Conservation (phyloP, 2,888 invertebrate genomes). For the Drosophila neotestacea region DNA sequence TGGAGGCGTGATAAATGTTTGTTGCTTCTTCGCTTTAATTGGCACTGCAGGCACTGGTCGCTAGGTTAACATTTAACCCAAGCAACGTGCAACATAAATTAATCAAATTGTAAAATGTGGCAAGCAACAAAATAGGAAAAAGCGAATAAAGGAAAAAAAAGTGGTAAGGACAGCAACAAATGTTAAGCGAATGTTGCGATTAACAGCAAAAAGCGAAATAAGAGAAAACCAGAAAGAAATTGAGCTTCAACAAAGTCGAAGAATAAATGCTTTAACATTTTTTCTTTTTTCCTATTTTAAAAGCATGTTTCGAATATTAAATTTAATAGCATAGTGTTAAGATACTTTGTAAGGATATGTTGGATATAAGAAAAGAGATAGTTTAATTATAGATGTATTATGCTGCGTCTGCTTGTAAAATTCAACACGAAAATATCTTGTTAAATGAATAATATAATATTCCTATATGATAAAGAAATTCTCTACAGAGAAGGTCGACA, state of each 20-base stretch:
- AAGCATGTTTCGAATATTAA: too few species aligned
- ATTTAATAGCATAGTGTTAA: too few species aligned
- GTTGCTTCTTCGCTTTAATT: conserved; percentile 48
- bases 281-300: too few species aligned
- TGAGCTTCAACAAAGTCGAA: neutral
- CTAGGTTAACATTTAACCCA: conserved; percentile 36
- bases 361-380: too few species aligned
- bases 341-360: too few species aligned
- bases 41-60: conserved; percentile 45
- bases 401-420: too few species aligned
- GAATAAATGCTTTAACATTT: conserved; percentile 1
- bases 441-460: too few species aligned
- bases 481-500: too few species aligned
- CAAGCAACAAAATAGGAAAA: conserved; percentile 20
- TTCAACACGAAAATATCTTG: too few species aligned
- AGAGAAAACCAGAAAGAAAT: neutral
- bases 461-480: too few species aligned
- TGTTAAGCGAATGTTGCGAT: conserved; percentile 36
- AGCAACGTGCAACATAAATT: conserved; percentile 69
- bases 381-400: too few species aligned
- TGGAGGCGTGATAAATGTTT: conserved; percentile 20
- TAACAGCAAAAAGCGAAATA: conserved; percentile 4
- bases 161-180: conserved; percentile 38
- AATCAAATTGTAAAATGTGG: conserved; percentile 74
- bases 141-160: conserved; percentile 3